A percentile compares a stretch with the other conserved stretches of the same genome.
Evolutionary conservation across 2,797 vertebrate species (phyloP).

Genomic region (Podarcis lilfordi): DNA sequence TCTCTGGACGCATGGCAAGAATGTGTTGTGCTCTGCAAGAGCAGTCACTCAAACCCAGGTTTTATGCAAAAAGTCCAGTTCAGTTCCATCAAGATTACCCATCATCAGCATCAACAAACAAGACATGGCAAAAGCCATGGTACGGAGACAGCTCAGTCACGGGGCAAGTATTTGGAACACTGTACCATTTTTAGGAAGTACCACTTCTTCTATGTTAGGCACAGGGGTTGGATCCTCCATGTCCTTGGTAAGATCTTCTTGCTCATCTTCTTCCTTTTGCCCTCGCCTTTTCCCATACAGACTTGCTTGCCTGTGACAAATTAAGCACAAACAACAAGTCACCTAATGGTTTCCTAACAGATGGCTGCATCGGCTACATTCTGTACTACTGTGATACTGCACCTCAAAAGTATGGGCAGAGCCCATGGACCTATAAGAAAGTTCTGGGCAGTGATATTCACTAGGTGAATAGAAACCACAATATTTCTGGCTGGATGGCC

Average conservation of each 20-base stretch:
- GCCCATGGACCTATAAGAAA: background rate
- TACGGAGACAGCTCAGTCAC: background rate
- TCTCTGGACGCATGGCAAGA: background rate
- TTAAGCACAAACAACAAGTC: background rate
- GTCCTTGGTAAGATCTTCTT: conserved; percentile 96
- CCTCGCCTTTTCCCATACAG: conserved; percentile 90
- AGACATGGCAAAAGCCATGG: rapidly evolving
- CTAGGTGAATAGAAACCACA: too few species aligned
- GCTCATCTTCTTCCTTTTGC: conserved; percentile 93
- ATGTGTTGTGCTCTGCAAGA: too few species aligned
- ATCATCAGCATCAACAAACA: background rate
- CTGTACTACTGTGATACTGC: background rate
- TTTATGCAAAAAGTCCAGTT: background rate
- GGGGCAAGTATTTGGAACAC: background rate
- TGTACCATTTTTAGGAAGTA: conserved; percentile 92
- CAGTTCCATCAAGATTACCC: background rate
- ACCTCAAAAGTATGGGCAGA: background rate
- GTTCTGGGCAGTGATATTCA: background rate
- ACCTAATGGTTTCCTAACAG: background rate
- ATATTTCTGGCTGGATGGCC: too few species aligned
- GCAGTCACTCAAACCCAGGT: background rate
- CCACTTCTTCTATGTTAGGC: conserved; percentile 94
- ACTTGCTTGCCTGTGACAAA: conserved; percentile 83
- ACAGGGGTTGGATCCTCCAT: conserved; percentile 95
- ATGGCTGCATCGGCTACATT: background rate